These are phyloP conservation scores for Ammospiza maritima DNA, from an alignment of 2,797 vertebrate species.

Conservation along the genomic window DNA sequence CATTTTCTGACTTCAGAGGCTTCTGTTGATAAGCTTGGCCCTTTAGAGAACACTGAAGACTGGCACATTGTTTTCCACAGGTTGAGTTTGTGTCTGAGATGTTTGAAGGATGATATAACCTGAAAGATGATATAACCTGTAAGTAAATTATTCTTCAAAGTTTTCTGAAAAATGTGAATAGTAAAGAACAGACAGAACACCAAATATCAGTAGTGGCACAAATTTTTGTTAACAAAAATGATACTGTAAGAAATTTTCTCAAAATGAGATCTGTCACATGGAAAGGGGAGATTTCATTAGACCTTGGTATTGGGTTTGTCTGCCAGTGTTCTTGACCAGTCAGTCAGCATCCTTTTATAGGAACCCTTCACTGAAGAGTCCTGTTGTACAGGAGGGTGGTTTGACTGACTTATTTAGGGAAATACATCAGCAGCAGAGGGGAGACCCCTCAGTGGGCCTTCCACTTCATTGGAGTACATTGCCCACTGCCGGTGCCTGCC, in stretches of 20 bases:
- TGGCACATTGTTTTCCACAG: not conserved
- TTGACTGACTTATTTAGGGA: not conserved
- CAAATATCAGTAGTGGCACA: not conserved
- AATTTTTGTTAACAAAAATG: not conserved
- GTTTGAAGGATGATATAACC: not conserved
- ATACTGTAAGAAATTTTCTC: not conserved
- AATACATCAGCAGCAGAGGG: not conserved
- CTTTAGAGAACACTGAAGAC: not conserved
- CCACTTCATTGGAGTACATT: not conserved
- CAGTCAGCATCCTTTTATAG: not conserved
- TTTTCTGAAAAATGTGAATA: not conserved
- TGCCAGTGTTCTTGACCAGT: not conserved
- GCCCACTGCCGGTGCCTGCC: fast-evolving
- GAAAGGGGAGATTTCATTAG: not conserved
- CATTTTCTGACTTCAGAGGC: not conserved
- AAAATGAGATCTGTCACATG: not conserved
- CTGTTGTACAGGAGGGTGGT: not conserved
- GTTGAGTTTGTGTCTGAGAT: not conserved
- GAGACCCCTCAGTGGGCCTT: not conserved
- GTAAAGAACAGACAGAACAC: not conserved
- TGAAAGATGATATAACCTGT: not conserved
- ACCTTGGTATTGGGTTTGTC: not conserved
- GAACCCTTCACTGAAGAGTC: not conserved
- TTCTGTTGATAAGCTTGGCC: not conserved
- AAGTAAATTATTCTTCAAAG: not conserved